These are phyloP conservation scores for Echinarachnius parma DNA, from an alignment of 53 echinoderm and acorn worm species.

Conservation along the genomic window DNA sequence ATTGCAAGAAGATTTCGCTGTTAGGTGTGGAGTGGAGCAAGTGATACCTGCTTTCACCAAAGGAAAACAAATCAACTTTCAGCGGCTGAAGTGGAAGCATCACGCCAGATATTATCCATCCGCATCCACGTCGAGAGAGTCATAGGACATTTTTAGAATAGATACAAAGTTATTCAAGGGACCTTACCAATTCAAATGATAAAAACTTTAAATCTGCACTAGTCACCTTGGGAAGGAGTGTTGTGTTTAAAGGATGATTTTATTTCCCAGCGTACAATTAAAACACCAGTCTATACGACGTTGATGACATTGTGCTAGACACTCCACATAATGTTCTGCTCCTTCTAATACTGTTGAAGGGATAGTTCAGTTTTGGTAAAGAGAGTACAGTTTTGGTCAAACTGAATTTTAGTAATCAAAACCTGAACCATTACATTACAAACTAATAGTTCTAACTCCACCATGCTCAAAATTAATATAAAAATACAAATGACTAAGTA, in stretches of 20 bases:
- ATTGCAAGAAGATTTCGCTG: conserved; percentile 48
- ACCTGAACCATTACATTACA: too few relatives aligned
- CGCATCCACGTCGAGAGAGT: conserved; percentile 56
- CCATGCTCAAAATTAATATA: too few relatives aligned
- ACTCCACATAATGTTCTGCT: too few relatives aligned
- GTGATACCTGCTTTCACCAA: conserved; percentile 44
- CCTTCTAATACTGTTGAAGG: too few relatives aligned
- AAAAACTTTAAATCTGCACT: conserved; percentile 46
- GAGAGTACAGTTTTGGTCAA: too few relatives aligned
- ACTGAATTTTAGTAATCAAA: too few relatives aligned
- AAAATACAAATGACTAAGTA: too few relatives aligned
- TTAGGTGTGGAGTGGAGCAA: conserved; percentile 28
- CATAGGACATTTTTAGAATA: conserved; percentile 55
- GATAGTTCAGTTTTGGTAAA: too few relatives aligned
- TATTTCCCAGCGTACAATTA: neutral
- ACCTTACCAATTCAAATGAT: conserved; percentile 40
- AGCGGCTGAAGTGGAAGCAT: conserved; percentile 44
- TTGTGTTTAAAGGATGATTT: conserved; percentile 49
- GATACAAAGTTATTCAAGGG: conserved; percentile 44
- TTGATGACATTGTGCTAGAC: too few relatives aligned
- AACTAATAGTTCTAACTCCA: too few relatives aligned
- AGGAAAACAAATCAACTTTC: conserved; percentile 49
- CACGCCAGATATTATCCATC: conserved; percentile 39
- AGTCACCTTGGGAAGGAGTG: conserved; percentile 51
- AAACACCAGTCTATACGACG: too few relatives aligned